phyloP scores from a whole-genome alignment of 35 echinoderm and acorn worm genomes.

The Ophioderma brevispina region DNA sequence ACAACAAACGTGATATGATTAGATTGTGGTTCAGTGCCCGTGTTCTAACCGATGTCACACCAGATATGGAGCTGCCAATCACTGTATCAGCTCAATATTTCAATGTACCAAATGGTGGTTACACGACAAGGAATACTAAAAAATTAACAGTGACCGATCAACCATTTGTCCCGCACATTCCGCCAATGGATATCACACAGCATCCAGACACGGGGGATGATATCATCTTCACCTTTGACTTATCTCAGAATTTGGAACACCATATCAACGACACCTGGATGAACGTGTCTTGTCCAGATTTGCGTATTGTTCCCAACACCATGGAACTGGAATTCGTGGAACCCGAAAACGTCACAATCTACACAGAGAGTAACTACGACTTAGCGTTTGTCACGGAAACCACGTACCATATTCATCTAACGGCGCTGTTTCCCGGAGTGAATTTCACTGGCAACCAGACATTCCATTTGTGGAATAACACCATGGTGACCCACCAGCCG shows the following conservation, averaged over 20 bases:
- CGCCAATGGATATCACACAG: background rate
- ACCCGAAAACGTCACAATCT: slow-evolving; percentile 32
- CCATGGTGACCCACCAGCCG: slow-evolving; percentile 63
- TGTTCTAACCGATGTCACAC: slow-evolving; percentile 31
- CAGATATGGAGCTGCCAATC: slow-evolving; percentile 30
- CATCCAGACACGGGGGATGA: slow-evolving; percentile 70
- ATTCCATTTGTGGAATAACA: slow-evolving; percentile 70
- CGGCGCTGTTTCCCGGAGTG: slow-evolving; percentile 28
- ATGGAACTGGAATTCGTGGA: slow-evolving; percentile 48
- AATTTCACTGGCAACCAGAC: slow-evolving; percentile 67
- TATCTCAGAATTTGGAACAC: slow-evolving; percentile 51
- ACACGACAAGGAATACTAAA: background rate
- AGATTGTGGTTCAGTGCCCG: slow-evolving; percentile 41
- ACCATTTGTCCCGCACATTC: slow-evolving; percentile 68
- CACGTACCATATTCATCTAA: slow-evolving; percentile 63
- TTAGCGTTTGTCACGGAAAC: background rate
- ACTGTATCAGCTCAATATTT: background rate
- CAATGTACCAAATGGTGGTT: background rate
- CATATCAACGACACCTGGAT: slow-evolving; percentile 74
- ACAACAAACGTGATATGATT: background rate
- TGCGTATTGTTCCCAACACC: slow-evolving; percentile 39
- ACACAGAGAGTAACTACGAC: slow-evolving; percentile 59
- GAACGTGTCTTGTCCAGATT: slow-evolving; percentile 73
- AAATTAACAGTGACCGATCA: slow-evolving; percentile 55
- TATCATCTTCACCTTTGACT: slow-evolving; percentile 55